phyloP scores from a whole-genome alignment of 2,888 invertebrate species.

The Mayetiola destructor region DNA sequence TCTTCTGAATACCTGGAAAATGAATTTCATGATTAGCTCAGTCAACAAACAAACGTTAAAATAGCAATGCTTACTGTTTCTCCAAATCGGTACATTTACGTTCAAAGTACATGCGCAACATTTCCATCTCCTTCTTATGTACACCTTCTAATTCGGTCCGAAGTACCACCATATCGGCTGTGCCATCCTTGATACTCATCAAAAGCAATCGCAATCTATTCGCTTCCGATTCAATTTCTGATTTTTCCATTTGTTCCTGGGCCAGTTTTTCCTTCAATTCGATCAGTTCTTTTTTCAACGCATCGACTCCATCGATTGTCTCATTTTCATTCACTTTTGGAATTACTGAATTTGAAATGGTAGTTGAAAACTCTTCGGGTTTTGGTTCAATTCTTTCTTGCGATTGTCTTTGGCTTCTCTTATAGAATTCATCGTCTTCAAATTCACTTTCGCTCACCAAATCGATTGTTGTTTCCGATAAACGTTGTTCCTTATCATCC shows the following conservation, averaged over 20 bases:
- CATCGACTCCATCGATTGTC: conserved; percentile 17
- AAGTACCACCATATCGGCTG: conserved; percentile 41
- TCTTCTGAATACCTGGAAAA: conserved; percentile 46
- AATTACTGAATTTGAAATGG: conserved; percentile 23
- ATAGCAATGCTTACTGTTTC: conserved; percentile 44
- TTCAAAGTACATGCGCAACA: conserved; percentile 64
- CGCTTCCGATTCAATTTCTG: conserved; percentile 19
- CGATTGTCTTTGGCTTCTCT: neutral
- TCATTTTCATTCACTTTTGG: conserved; percentile 27
- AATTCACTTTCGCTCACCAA: conserved; percentile 34
- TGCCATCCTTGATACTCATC: conserved; percentile 42
- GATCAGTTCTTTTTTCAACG: neutral
- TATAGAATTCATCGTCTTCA: conserved; percentile 17
- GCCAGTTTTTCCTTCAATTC: conserved; percentile 21
- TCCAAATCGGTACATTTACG: conserved; percentile 65
- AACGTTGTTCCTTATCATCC: conserved; percentile 31
- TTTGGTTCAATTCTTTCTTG: neutral
- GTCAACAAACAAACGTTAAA: conserved; percentile 21
- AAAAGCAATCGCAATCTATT: conserved; percentile 39
- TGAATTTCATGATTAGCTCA: conserved; percentile 15
- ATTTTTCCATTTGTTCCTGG: conserved; percentile 14
- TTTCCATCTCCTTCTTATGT: conserved; percentile 64
- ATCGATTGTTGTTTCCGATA: conserved; percentile 35
- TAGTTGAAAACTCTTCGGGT: neutral
- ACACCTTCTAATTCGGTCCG: conserved; percentile 46